phyloP scores from a whole-genome alignment of 2,113 vertebrate species.

The Hippopotamus amphibius region DNA sequence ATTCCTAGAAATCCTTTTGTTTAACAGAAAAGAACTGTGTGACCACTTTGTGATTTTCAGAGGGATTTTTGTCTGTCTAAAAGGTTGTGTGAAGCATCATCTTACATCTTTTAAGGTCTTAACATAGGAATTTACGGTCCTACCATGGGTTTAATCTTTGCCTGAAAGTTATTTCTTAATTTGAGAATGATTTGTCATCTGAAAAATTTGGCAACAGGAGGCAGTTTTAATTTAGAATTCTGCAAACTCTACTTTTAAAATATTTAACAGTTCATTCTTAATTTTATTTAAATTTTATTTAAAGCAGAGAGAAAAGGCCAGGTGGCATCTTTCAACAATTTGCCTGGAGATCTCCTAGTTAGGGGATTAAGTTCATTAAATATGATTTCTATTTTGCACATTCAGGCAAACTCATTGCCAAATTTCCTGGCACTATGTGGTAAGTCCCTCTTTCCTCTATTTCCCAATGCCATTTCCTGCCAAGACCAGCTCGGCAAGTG shows the following conservation, averaged over 20 bases:
- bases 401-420: not conserved
- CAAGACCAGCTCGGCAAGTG: no score
- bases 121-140: not conserved
- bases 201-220: conserved; percentile 3
- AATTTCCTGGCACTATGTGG: not conserved
- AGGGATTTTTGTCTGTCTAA: not conserved
- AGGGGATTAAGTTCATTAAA: not conserved
- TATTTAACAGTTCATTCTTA: not conserved
- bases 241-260: not conserved
- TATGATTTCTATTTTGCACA: not conserved
- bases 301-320: not conserved
- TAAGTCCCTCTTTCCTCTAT: not conserved
- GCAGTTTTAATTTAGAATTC: conserved; percentile 59
- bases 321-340: not conserved
- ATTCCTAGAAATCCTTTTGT: not conserved
- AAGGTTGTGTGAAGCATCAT: not conserved
- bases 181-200: conserved; percentile 60
- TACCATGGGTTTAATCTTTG: not conserved
- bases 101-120: not conserved
- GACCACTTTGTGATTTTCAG: not conserved
- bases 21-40: not conserved
- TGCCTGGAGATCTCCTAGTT: not conserved
- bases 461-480: not conserved
- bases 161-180: conserved; percentile 49
- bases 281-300: conserved; percentile 9